Conservation (phyloP, 2,888 invertebrate species). For the Sphaerophoria rueppellii region DNA sequence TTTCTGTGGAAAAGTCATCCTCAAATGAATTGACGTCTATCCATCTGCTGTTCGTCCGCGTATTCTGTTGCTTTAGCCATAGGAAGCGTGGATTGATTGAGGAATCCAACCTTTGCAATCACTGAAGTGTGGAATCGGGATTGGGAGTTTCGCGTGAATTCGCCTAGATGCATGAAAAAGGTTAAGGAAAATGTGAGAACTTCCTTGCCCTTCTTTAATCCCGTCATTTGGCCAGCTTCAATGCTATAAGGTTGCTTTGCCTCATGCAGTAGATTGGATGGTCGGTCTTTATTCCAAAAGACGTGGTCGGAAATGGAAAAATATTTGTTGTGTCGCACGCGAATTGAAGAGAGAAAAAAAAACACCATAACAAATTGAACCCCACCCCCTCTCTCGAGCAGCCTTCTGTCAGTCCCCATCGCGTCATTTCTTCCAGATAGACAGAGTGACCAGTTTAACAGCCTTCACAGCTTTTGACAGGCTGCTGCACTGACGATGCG, state of each 20-base stretch:
- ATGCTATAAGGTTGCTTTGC: neutral
- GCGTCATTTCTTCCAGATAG: conserved; percentile 26
- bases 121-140: conserved; percentile 49
- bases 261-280: conserved; percentile 24
- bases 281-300: conserved; percentile 53
- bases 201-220: conserved; percentile 58
- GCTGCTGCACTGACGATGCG: neutral
- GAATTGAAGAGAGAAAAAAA: conserved; percentile 13
- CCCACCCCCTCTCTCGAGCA: conserved; percentile 28
- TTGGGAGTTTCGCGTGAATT: conserved; percentile 66
- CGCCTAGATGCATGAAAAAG: conserved; percentile 36
- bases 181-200: conserved; percentile 70
- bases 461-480: conserved; percentile 57
- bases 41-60: conserved; percentile 63
- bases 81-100: too few species aligned
- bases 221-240: conserved; percentile 13
- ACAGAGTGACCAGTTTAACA: conserved; percentile 42
- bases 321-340: conserved; percentile 59
- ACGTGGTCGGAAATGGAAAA: conserved; percentile 67
- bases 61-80: conserved; percentile 34
- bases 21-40: conserved; percentile 69
- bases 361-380: conserved; percentile 9
- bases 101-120: too few species aligned
- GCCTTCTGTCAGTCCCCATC: conserved; percentile 7
- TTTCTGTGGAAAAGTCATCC: conserved; percentile 52